A percentile compares a stretch with the other conserved stretches of the same genome.
These are phyloP conservation scores for Cryptocephalus moraei DNA, from an alignment of 2,888 invertebrate genomes.

Conservation along the genomic window DNA sequence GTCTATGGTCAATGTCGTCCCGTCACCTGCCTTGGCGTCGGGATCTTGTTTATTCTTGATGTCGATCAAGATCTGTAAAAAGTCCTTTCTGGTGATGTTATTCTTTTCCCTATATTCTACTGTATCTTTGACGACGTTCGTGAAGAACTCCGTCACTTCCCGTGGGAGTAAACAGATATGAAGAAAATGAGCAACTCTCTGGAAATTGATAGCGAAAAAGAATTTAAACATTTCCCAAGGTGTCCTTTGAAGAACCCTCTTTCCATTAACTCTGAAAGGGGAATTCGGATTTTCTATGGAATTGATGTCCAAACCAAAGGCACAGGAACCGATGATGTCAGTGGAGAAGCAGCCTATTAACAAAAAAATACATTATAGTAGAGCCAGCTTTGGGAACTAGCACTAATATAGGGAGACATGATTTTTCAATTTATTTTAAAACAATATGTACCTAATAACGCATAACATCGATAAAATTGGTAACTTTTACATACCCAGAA, in stretches of 20 bases:
- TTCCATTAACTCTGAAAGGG: constrained; percentile 29
- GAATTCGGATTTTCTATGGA: constrained; percentile 42
- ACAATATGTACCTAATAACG: neutral
- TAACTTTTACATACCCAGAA: constrained; percentile 5
- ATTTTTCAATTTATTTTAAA: neutral
- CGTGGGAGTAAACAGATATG: constrained; percentile 14
- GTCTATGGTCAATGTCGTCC: constrained; percentile 6
- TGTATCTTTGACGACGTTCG: constrained; percentile 33
- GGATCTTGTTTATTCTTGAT: neutral
- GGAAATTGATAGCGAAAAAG: constrained; percentile 8
- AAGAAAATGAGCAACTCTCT: constrained; percentile 12
- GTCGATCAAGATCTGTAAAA: constrained; percentile 40
- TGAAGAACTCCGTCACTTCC: constrained; percentile 35
- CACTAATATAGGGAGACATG: neutral
- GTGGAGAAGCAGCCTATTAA: constrained; percentile 10
- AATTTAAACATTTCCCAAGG: constrained; percentile 2
- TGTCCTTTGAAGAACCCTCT: constrained; percentile 4
- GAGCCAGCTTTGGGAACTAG: neutral
- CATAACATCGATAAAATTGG: neutral
- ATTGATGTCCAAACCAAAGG: constrained; percentile 48
- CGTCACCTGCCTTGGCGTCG: constrained; percentile 6
- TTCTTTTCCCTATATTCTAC: constrained; percentile 37
- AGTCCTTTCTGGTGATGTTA: constrained; percentile 39
- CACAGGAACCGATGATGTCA: constrained; percentile 34
- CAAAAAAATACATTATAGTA: neutral